Base-by-base conservation (phyloP, 2,888 invertebrate genomes). In the Hypolimnas misippus region DNA sequence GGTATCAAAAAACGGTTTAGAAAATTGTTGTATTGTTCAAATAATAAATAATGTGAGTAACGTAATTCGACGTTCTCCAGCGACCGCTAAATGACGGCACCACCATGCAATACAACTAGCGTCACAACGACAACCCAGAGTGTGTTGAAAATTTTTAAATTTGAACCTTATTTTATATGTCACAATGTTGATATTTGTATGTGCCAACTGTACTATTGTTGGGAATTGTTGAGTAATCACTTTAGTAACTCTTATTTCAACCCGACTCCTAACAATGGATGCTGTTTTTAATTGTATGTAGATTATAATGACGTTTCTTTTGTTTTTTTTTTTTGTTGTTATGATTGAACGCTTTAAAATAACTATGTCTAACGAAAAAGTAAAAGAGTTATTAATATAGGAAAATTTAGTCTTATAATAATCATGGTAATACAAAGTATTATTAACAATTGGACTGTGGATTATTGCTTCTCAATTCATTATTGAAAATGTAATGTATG, bases 271-370 rank as follows among this genome's bases (percentile, higher is more conserved):
- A 46, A 46, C 44, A 46, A 46, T 46, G 44, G 44, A 46, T n/a
- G 44, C 21, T 42, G 42, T 46, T 19, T 44, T 44, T 44, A 19
- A 44, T 19, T 46, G 44, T 46, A 46, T 46, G 44, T 21, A 46
- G 19, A 46, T 46, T 21, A 46, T 46, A 46, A 46, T 46, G 21
- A 21, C 19, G 44, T 21, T 46, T 19, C 44, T 46, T 46, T 46
- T 46, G 44, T 44, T 44, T 44, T 19, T 21, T 17, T 42, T 46
- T 46, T 46, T n/a, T n/a, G n/a, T n/a, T n/a, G n/a, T n/a, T 4
- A n/a, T 21, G 10, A 10, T 40, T 17, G 21, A 46, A 19, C 21
- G 17, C 44, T 17, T 21, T n/a, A 46, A 46, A 46, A 46, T 19
- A 17, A 42, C 12, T 46, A n/a, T 44, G 19, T 19, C 19, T 4